Evolutionary conservation across 2,797 vertebrate genomes (phyloP).

Genomic region (Arctocebus calabarensis): DNA sequence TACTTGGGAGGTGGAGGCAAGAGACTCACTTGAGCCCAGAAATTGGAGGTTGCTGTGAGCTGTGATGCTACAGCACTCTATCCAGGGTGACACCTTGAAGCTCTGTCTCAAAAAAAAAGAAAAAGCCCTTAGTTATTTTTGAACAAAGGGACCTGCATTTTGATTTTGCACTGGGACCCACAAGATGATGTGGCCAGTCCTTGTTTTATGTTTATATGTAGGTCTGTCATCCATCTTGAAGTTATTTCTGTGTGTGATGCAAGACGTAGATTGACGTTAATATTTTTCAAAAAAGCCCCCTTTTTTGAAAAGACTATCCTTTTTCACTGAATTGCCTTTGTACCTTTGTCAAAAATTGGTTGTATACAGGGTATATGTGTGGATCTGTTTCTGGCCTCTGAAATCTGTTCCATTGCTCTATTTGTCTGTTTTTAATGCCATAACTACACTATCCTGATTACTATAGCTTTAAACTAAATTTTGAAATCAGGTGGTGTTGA

Average conservation of each 20-base stretch:
- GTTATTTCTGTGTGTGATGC: not conserved
- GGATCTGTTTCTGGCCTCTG: not conserved
- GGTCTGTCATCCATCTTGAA: not conserved
- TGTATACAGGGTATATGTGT: not conserved
- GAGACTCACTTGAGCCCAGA: too few species aligned
- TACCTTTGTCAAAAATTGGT: not conserved
- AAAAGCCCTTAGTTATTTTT: slow-evolving; percentile 30
- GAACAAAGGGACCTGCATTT: not conserved
- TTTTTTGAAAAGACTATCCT: not conserved
- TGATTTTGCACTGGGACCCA: not conserved
- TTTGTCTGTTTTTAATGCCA: not conserved
- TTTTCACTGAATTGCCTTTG: not conserved
- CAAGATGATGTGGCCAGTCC: not conserved
- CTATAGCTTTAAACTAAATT: not conserved
- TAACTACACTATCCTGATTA: not conserved
- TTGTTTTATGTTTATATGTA: not conserved
- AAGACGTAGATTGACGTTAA: not conserved
- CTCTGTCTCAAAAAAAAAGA: too few species aligned
- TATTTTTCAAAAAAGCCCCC: too few species aligned
- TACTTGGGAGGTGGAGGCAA: too few species aligned
- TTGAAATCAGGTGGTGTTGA: not conserved
- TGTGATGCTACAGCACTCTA: too few species aligned
- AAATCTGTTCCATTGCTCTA: not conserved
- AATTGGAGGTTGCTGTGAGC: too few species aligned
- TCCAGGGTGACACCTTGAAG: too few species aligned